A percentile compares a stretch with the other conserved stretches of the same genome.
phyloP scores from a whole-genome alignment of 2,888 invertebrate species.

The Gari tellinella region DNA sequence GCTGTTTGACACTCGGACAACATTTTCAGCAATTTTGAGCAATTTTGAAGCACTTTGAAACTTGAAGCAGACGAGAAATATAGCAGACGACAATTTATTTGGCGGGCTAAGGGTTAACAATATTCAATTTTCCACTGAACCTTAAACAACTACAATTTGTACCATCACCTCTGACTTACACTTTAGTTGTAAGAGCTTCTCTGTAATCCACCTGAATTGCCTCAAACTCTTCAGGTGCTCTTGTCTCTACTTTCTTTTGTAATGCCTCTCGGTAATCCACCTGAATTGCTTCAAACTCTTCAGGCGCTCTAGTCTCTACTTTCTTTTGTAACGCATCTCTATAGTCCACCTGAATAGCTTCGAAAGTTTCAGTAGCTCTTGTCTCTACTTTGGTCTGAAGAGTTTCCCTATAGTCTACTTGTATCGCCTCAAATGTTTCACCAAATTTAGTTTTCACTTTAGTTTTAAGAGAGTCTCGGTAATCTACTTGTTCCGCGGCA shows the following conservation, averaged over 20 bases:
- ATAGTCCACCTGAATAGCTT: conserved; percentile 57
- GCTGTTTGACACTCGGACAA: too few species aligned
- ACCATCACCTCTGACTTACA: conserved; percentile 44
- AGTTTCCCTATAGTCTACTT: conserved; percentile 56
- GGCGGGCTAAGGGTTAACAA: too few species aligned
- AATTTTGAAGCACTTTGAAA: too few species aligned
- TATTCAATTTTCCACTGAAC: too few species aligned
- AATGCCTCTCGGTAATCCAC: conserved; percentile 62
- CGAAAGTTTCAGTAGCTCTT: conserved; percentile 48
- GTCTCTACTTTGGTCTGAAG: conserved; percentile 48
- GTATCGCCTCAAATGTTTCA: conserved; percentile 39
- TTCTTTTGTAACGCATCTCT: conserved; percentile 46
- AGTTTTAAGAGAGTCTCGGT: conserved; percentile 51
- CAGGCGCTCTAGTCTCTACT: conserved; percentile 43
- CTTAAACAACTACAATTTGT: conserved; percentile 34
- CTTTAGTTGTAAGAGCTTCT: conserved; percentile 50
- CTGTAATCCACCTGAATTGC: conserved; percentile 58
- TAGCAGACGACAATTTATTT: too few species aligned
- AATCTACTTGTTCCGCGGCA: conserved; percentile 61
- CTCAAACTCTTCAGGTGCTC: conserved; percentile 46
- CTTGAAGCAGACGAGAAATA: too few species aligned
- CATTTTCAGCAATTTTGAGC: too few species aligned
- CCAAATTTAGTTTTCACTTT: conserved; percentile 61
- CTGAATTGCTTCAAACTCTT: conserved; percentile 48
- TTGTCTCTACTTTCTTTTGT: conserved; percentile 50